A percentile compares a stretch with the other conserved stretches of the same genome.
Evolutionary conservation across 2,797 vertebrate species (phyloP).

Genomic region (Clarias platycephalus): DNA sequence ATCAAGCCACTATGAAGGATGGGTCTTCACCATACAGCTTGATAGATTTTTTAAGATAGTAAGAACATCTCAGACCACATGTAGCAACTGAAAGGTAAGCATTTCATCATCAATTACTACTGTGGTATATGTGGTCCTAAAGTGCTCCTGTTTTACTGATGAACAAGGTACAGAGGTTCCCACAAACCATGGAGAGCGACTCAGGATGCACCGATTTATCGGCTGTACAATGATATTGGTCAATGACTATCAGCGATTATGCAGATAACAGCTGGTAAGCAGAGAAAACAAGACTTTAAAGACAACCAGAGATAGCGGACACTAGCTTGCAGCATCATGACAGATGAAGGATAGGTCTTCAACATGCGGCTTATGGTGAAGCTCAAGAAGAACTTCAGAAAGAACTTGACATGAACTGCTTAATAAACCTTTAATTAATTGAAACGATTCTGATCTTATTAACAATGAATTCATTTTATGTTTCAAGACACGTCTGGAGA

Average conservation of each 20-base stretch:
- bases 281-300: neutral
- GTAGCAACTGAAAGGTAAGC: neutral
- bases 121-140: neutral
- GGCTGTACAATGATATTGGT: too few species aligned
- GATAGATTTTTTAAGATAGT: neutral
- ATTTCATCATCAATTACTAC: neutral
- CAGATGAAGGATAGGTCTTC: neutral
- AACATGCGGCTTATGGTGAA: neutral
- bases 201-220: too few species aligned
- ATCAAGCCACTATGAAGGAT: neutral
- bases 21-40: neutral
- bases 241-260: too few species aligned
- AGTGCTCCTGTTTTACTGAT: neutral
- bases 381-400: neutral
- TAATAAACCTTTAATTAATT: neutral
- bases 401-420: neutral
- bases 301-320: neutral
- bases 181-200: neutral
- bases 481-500: neutral
- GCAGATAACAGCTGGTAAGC: neutral
- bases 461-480: neutral
- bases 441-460: neutral
- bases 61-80: neutral
- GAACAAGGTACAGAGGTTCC: neutral
- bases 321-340: neutral